These are phyloP conservation scores for Pelagia noctiluca DNA, from an alignment of 30 jellyfish, hydroid and myxozoan species.

Conservation along the genomic window DNA sequence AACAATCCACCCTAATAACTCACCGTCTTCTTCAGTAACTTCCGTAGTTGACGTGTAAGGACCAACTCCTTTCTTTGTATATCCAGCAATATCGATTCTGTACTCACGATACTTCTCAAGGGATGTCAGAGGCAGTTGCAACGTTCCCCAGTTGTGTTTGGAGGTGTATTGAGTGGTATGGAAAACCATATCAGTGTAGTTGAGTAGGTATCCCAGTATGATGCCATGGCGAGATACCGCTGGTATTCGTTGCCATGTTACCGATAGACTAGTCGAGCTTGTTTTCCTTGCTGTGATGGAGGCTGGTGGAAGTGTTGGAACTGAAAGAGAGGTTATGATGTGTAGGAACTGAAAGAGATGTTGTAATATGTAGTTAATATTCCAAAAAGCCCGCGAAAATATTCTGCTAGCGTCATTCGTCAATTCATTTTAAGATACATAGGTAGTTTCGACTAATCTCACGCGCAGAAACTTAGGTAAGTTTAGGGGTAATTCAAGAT, in stretches of 20 bases:
- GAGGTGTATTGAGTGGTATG: background rate
- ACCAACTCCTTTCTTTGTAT: conserved; percentile 35
- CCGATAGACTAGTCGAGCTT: conserved; percentile 11
- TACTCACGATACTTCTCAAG: conserved; percentile 13
- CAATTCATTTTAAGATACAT: too few relatives aligned
- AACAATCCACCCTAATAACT: too few relatives aligned
- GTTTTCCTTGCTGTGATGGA: conserved; percentile 29
- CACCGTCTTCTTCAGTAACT: conserved; percentile 29
- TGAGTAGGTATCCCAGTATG: conserved; percentile 25
- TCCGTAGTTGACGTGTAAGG: conserved; percentile 12
- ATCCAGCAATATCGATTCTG: conserved; percentile 41
- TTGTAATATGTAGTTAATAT: background rate
- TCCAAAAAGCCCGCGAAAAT: background rate
- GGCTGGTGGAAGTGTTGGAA: conserved; percentile 38
- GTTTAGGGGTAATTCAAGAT: too few relatives aligned
- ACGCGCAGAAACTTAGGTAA: too few relatives aligned
- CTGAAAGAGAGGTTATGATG: too few relatives aligned
- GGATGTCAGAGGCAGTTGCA: conserved; percentile 8
- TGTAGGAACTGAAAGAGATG: conserved; percentile 11
- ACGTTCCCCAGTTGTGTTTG: conserved; percentile 36
- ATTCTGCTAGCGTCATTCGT: too few relatives aligned
- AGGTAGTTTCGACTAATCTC: too few relatives aligned
- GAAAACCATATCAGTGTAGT: conserved; percentile 22
- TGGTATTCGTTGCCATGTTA: conserved; percentile 35
- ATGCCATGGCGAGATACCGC: conserved; percentile 39